Evolutionary conservation across 2,888 invertebrate species (phyloP).

Genomic region (Ennomos erosarius): DNA sequence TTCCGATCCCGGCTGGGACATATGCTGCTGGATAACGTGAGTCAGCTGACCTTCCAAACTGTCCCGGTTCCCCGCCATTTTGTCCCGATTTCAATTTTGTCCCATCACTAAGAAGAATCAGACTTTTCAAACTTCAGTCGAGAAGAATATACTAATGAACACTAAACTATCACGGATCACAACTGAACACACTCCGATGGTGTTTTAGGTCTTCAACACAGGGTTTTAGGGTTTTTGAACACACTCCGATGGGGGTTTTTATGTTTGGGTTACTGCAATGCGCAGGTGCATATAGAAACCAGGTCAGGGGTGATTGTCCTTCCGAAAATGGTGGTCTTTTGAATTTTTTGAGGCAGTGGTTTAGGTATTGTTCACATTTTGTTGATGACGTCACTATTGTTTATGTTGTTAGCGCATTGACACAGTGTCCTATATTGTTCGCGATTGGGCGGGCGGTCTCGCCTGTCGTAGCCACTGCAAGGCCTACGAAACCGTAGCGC

Average conservation of each 20-base stretch:
- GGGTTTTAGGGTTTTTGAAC: conserved; percentile 12
- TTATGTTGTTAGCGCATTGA: conserved; percentile 64
- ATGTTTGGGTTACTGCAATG: conserved; percentile 57
- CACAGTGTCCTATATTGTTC: conserved; percentile 72
- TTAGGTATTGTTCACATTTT: conserved; percentile 42
- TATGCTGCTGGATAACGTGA: conserved; percentile 77
- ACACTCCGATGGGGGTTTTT: conserved; percentile 31
- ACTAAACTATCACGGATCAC: conserved; percentile 67
- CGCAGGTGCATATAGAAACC: conserved; percentile 70
- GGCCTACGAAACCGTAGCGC: conserved; percentile 78
- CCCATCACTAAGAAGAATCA: conserved; percentile 40
- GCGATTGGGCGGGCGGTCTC: conserved; percentile 62
- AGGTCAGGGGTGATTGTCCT: conserved; percentile 77
- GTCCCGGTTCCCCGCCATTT: conserved; percentile 73
- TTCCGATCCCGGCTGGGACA: conserved; percentile 69
- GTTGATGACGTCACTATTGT: conserved; percentile 50
- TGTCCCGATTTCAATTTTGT: conserved; percentile 29
- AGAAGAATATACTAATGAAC: conserved; percentile 72
- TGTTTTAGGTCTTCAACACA: not conserved
- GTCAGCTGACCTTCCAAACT: conserved; percentile 72
- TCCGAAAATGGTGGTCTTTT: conserved; percentile 64
- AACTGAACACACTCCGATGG: conserved; percentile 51
- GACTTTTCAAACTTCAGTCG: conserved; percentile 48
- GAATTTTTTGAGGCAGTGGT: conserved; percentile 52
- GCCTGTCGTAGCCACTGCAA: conserved; percentile 74